These are phyloP conservation scores for Gymnoscopelus microlampas DNA, from an alignment of 2,797 vertebrate species.

Conservation along the genomic window DNA sequence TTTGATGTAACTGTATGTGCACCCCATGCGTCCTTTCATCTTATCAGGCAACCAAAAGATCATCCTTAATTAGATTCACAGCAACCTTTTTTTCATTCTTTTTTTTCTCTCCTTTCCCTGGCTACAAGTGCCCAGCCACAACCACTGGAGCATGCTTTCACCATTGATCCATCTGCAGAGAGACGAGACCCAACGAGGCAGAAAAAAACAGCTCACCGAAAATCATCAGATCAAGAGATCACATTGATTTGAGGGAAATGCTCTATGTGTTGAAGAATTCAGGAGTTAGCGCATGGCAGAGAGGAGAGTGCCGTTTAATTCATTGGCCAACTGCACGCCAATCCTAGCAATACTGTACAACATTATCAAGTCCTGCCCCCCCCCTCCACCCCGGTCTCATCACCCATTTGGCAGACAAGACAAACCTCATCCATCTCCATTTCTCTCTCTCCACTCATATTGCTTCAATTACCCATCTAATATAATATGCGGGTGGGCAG, in stretches of 20 bases:
- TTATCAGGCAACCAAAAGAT: conserved; percentile 75
- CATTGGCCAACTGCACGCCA: conserved; percentile 59
- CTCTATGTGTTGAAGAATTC: conserved; percentile 58
- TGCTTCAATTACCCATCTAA: conserved; percentile 18
- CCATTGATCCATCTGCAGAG: conserved; percentile 78
- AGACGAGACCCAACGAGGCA: conserved; percentile 68
- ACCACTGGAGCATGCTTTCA: conserved; percentile 70
- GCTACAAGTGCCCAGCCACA: conserved; percentile 64
- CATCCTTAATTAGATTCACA: conserved; percentile 80
- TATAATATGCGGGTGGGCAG: background rate
- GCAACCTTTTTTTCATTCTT: conserved; percentile 67
- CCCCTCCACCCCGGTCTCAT: conserved; percentile 8
- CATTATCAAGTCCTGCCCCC: conserved; percentile 40
- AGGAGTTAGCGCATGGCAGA: conserved; percentile 49
- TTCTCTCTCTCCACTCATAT: conserved; percentile 37
- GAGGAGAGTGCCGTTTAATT: conserved; percentile 63
- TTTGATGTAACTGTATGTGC: conserved; percentile 52
- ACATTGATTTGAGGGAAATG: conserved; percentile 66
- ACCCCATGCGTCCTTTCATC: conserved; percentile 58
- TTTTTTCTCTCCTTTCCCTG: conserved; percentile 38
- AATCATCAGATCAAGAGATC: conserved; percentile 77
- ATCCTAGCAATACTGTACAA: conserved; percentile 53
- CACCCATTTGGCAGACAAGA: conserved; percentile 57
- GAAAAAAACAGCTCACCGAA: conserved; percentile 78
- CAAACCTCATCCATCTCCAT: conserved; percentile 53